These are phyloP conservation scores for Salvelinus alpinus DNA, from an alignment of 2,113 vertebrate genomes.

Conservation along the genomic window DNA sequence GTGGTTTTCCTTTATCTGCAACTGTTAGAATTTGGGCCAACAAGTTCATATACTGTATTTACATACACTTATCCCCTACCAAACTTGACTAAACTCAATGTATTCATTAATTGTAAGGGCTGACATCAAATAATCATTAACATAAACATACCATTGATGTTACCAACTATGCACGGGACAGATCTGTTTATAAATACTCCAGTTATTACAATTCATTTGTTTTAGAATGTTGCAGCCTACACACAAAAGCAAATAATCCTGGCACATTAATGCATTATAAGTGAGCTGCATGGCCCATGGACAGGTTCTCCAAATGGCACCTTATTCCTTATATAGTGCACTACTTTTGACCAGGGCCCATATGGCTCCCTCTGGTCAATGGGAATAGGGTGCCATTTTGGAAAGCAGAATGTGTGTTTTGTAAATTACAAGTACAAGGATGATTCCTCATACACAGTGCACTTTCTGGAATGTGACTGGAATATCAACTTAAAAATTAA, in stretches of 20 bases:
- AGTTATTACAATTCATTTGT: background rate
- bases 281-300: background rate
- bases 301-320: background rate
- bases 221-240: conserved; percentile 8
- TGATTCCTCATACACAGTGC: conserved; percentile 1
- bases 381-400: too few species aligned
- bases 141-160: background rate
- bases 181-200: background rate
- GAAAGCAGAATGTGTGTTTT: too few species aligned
- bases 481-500: conserved; percentile 9
- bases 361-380: too few species aligned
- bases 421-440: background rate
- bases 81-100: background rate
- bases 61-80: background rate
- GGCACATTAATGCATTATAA: conserved; percentile 3
- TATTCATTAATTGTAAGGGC: background rate
- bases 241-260: conserved; percentile 12
- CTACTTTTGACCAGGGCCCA: background rate
- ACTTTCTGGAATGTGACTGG: conserved; percentile 1
- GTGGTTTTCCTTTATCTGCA: too few species aligned
- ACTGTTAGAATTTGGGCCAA: background rate
- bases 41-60: background rate
- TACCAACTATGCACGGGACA: background rate
- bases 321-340: background rate
- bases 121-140: background rate